phyloP scores from a whole-genome alignment of 2,888 invertebrate genomes.

The Epinotia nisella region DNA sequence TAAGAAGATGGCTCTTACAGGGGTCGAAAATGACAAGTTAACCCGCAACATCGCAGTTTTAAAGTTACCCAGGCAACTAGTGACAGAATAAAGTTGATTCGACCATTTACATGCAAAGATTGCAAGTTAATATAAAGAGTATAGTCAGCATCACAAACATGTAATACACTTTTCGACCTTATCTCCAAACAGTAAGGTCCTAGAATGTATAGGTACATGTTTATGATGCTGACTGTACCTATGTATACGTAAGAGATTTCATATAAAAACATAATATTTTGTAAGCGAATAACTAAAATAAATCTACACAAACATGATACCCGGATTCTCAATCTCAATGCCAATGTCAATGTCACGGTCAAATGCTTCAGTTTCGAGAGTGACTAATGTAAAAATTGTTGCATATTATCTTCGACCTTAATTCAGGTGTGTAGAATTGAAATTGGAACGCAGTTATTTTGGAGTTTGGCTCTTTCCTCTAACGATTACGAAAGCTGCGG shows the following conservation, averaged over 20 bases:
- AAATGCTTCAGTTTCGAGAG: neutral
- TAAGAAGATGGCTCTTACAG: too few species aligned
- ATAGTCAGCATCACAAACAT: too few species aligned
- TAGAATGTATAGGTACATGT: too few species aligned
- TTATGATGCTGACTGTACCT: too few species aligned
- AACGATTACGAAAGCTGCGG: neutral
- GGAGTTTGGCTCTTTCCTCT: neutral
- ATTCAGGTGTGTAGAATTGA: neutral
- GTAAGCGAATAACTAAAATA: neutral
- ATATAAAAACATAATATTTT: conserved; percentile 1
- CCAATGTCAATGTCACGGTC: conserved; percentile 24
- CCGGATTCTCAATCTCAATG: neutral
- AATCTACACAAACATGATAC: conserved; percentile 6
- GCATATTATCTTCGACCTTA: neutral
- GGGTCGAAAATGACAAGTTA: too few species aligned
- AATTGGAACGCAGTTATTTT: neutral
- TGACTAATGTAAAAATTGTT: neutral
- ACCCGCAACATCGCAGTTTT: too few species aligned
- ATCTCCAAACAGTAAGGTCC: too few species aligned
- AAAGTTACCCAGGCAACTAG: too few species aligned
- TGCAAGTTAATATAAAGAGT: neutral
- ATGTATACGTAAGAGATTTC: neutral
- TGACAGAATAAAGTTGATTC: too few species aligned
- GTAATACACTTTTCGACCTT: too few species aligned
- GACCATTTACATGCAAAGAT: too few species aligned